Conservation (phyloP, 1,140 invertebrate genomes). For the Pogonognathellus flavescens region DNA sequence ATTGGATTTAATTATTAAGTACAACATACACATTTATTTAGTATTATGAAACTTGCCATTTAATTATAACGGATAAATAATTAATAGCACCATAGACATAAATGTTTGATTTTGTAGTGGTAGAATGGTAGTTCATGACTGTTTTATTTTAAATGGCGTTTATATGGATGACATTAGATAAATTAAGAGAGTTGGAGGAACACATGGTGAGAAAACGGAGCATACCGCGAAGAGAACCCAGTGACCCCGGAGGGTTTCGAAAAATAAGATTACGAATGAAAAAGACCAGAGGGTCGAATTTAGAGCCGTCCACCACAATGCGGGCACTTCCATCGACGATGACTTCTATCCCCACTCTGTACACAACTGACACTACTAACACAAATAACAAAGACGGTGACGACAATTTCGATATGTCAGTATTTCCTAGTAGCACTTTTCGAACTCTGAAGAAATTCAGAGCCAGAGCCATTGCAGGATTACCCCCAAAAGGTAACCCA, state of each 20-base stretch:
- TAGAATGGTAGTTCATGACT: no score
- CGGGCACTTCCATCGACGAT: neutral
- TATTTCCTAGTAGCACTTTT: constrained; percentile 7
- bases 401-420: neutral
- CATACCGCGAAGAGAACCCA: constrained; percentile 27
- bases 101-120: no score
- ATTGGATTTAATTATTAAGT: no score
- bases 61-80: no score
- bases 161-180: constrained; percentile 22
- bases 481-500: neutral
- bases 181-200: constrained; percentile 21
- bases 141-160: no score
- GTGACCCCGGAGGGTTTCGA: constrained; percentile 50
- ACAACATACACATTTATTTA: no score
- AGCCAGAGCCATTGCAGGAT: neutral
- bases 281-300: neutral
- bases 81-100: no score
- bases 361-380: constrained; percentile 32
- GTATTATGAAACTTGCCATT: no score
- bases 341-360: neutral
- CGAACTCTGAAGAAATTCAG: constrained; percentile 43
- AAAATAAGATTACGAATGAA: neutral
- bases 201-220: constrained; percentile 58
- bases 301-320: constrained; percentile 5
- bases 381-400: constrained; percentile 23